A percentile compares a stretch with the other conserved stretches of the same genome.
Conservation (phyloP, 2,888 invertebrate species). For the Hipparchia sbordonii region DNA sequence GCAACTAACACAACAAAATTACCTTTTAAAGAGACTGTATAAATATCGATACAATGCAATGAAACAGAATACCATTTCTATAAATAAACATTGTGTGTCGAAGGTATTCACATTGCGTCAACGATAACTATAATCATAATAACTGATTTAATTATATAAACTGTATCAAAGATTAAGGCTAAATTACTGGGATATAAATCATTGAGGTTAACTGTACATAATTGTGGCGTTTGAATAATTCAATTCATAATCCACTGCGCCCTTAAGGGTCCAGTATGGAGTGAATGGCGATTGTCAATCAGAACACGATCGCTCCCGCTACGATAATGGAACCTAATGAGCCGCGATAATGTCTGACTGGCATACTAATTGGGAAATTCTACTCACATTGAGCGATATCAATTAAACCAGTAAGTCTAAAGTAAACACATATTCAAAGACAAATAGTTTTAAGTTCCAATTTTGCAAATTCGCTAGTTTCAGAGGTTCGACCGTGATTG, state of each 20-base stretch:
- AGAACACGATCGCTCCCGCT: constrained; percentile 63
- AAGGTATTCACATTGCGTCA: background rate
- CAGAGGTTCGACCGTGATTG: background rate
- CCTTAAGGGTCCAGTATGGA: constrained; percentile 55
- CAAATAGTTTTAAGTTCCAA: too few relatives aligned
- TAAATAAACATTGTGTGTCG: background rate
- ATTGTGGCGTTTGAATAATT: constrained; percentile 55
- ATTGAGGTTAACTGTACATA: constrained; percentile 37
- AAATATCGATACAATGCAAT: background rate
- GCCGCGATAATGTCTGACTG: constrained; percentile 54
- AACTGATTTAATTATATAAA: constrained; percentile 30
- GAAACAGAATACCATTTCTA: constrained; percentile 9
- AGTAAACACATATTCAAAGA: background rate
- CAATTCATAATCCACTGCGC: constrained; percentile 53
- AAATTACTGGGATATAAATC: constrained; percentile 26
- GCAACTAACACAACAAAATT: background rate
- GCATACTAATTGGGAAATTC: constrained; percentile 59
- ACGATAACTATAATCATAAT: background rate
- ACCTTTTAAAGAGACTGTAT: background rate
- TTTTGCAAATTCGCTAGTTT: background rate
- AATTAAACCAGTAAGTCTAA: constrained; percentile 52
- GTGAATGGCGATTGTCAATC: constrained; percentile 55
- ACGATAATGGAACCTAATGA: constrained; percentile 71
- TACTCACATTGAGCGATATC: constrained; percentile 30
- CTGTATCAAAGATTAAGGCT: constrained; percentile 31